Evolutionary conservation across 2,797 vertebrate genomes (phyloP).

Genomic region (Paguma larvata): DNA sequence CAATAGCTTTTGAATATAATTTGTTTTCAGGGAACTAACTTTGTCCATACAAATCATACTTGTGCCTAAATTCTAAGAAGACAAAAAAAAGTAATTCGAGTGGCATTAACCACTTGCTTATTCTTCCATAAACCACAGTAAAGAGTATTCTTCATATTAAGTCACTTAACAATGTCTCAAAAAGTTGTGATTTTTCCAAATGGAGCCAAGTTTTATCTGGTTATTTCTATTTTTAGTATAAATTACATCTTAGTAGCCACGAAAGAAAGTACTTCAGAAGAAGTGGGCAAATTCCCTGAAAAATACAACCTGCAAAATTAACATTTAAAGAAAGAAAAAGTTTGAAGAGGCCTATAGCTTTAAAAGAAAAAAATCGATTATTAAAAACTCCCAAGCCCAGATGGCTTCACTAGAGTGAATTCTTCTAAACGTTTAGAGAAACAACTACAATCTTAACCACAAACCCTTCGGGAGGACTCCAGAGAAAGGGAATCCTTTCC

Average conservation of each 20-base stretch:
- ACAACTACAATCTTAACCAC: not conserved
- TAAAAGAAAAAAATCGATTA: not conserved
- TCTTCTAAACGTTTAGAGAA: not conserved
- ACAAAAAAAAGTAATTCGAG: not conserved
- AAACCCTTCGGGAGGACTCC: not conserved
- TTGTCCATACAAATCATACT: not conserved
- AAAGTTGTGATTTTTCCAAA: slow-evolving; percentile 3
- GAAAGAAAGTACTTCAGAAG: not conserved
- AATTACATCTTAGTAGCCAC: not conserved
- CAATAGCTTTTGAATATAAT: not conserved
- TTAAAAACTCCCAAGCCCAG: not conserved
- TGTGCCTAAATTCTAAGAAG: not conserved
- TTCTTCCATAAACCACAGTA: not conserved
- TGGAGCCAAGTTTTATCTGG: not conserved
- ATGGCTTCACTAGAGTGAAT: not conserved
- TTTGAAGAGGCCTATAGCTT: not conserved
- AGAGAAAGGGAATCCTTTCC: not conserved
- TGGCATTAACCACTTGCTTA: not conserved
- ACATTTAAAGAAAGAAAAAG: slow-evolving; percentile 5
- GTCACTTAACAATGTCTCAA: not conserved
- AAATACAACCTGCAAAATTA: slow-evolving; percentile 7
- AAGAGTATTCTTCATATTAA: not conserved
- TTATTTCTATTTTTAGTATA: not conserved
- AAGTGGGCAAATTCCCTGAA: not conserved
- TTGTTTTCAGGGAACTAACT: not conserved